Conservation (phyloP, 2,888 invertebrate species). For the Morpho achilles region DNA sequence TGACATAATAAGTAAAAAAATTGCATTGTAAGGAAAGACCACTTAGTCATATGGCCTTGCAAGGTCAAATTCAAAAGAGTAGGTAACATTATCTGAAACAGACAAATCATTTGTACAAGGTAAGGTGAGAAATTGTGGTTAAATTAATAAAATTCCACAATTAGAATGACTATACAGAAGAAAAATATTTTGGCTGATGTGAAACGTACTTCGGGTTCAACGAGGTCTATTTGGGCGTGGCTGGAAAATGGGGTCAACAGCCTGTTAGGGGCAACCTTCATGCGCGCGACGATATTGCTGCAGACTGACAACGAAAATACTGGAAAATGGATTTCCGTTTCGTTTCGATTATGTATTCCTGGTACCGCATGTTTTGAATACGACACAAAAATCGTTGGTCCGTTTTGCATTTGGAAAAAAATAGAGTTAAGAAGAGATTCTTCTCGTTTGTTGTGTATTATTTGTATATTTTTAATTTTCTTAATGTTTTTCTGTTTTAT, state of each 20-base stretch:
- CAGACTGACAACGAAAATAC: constrained; percentile 20
- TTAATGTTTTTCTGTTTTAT: too few species aligned
- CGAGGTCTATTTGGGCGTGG: constrained; percentile 20
- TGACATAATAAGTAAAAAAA: too few species aligned
- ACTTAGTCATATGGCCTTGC: too few species aligned
- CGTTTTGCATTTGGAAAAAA: neutral
- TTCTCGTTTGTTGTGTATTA: too few species aligned
- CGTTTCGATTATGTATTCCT: constrained; percentile 21
- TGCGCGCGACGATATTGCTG: constrained; percentile 27
- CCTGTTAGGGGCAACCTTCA: constrained; percentile 16
- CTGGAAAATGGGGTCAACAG: constrained; percentile 16
- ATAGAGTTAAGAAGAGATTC: too few species aligned
- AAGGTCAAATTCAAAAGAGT: too few species aligned
- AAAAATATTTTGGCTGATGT: constrained; percentile 1
- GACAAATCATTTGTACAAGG: too few species aligned
- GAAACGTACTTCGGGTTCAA: neutral
- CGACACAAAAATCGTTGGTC: constrained; percentile 13
- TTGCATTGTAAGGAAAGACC: too few species aligned
- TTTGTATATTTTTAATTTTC: too few species aligned
- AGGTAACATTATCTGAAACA: too few species aligned
- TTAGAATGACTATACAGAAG: too few species aligned
- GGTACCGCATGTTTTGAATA: constrained; percentile 22
- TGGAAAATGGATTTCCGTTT: constrained; percentile 8
- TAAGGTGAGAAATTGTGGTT: neutral
- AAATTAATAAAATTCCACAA: neutral